Evolutionary conservation across 1,140 invertebrate genomes (phyloP), one percentile per base, ranked within the genome.

Genomic region (Pseudomyrmex dendroicus): DNA sequence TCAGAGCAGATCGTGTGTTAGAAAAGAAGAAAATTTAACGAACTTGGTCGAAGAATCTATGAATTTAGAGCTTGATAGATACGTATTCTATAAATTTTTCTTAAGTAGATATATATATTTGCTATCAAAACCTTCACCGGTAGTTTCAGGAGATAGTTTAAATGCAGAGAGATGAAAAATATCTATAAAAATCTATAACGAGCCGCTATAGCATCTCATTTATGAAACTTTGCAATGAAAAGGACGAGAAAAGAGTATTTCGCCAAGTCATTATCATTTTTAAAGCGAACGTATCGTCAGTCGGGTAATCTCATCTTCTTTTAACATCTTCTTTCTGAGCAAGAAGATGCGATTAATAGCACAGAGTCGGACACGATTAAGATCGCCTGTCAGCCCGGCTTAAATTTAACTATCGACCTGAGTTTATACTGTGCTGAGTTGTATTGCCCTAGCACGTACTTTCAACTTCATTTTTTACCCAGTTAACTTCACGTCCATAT

Each of bases 371-470:
- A 70, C 54, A 20, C 84, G 54, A 87, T 83, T 73, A 86, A 83
- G 78, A 86, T 83, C 76, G 54, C 76, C 67, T 62, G 76, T 61
- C 84, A 63, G 48, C 59, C 52, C 52, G 73, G 54, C 70, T 86
- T 86, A 54, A 83, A 87, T 86, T 83, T 87, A 76, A 76, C 86
- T 76, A 87, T 86, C 86, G 84, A 87, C 76, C 84, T 44, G 0
- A 12, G 64, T 68, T 83, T 74, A 35, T 35, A 85, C 62, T 35
- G 63, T n/a, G 50, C 66, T 17, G 20, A 50, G 76, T 48, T 85
- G 56, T 67, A 57, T 72, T 70, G 54, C 54, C 35, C 54, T 59
- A 35, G 35, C 76, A 22, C 52, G 54, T 57, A 70, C 22, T 80
- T 72, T 80, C 44, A 25, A 50, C 76, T 78, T 12, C 13, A 59